Percentiles rank a stretch among this genome's conserved stretches.
phyloP scores from a whole-genome alignment of 2,113 vertebrate species.

The western clawed frog (Xenopus tropicalis) region DNA sequence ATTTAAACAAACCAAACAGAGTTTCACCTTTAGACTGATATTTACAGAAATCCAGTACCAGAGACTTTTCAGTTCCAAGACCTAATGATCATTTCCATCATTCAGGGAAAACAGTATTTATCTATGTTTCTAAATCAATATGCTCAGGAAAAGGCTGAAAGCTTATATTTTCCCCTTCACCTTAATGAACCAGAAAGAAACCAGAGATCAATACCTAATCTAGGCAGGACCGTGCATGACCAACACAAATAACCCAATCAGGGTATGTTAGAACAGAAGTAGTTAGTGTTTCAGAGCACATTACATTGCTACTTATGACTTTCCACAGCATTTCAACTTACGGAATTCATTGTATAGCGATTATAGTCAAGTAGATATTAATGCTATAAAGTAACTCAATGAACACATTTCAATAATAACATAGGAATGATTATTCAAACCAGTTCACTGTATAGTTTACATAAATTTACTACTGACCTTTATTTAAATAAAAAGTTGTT shows the following conservation, averaged over 20 bases:
- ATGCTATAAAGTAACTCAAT: too few relatives aligned
- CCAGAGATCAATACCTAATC: slow-evolving; percentile 30
- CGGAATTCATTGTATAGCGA: too few relatives aligned
- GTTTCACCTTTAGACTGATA: not conserved
- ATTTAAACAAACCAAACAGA: not conserved
- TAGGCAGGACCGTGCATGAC: slow-evolving; percentile 17
- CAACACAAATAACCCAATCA: slow-evolving; percentile 24
- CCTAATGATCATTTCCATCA: slow-evolving; percentile 27
- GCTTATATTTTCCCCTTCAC: slow-evolving; percentile 28
- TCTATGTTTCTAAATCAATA: slow-evolving; percentile 32
- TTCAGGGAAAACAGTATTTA: slow-evolving; percentile 29
- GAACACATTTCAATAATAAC: too few relatives aligned
- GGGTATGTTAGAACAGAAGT: slow-evolving; percentile 6
- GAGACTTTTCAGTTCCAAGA: not conserved
- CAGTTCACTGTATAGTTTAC: too few relatives aligned
- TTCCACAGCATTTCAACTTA: too few relatives aligned
- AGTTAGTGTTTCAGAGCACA: not conserved
- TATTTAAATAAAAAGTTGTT: too few relatives aligned
- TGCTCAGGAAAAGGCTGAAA: slow-evolving; percentile 24
- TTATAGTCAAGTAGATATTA: too few relatives aligned
- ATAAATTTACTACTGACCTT: too few relatives aligned
- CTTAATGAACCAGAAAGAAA: slow-evolving; percentile 36
- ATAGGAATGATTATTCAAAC: too few relatives aligned
- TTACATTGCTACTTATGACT: not conserved
- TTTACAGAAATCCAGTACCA: slow-evolving; percentile 1